These are phyloP conservation scores for Cacoxenus indagator DNA, from an alignment of 2,888 invertebrate species.

Conservation along the genomic window DNA sequence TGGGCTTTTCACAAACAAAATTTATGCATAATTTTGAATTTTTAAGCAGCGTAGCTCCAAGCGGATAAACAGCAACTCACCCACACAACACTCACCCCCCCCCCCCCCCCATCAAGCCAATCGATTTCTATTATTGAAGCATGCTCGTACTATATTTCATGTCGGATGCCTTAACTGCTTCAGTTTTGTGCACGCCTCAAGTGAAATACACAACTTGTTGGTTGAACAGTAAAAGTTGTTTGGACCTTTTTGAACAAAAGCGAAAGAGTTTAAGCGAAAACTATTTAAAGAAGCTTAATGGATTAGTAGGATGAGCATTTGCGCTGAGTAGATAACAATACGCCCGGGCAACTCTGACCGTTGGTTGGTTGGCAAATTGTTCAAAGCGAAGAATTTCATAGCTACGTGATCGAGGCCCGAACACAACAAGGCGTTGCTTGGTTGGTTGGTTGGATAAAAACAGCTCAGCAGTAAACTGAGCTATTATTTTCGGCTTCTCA, in stretches of 20 bases:
- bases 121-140: neutral
- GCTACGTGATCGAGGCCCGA: neutral
- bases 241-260: neutral
- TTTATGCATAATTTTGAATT: conserved; percentile 37
- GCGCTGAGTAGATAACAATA: neutral
- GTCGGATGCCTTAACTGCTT: neutral
- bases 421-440: neutral
- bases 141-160: neutral
- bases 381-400: neutral
- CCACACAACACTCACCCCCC: too few relatives aligned
- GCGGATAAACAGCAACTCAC: neutral
- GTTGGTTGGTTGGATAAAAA: neutral
- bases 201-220: neutral
- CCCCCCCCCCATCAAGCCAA: neutral
- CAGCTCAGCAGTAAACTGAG: neutral
- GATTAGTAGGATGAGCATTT: neutral
- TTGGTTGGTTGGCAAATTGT: neutral
- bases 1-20: conserved; percentile 28
- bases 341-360: neutral
- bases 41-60: neutral
- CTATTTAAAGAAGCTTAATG: conserved; percentile 11
- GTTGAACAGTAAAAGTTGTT: neutral
- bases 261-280: neutral
- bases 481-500: neutral
- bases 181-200: neutral